Base-by-base conservation (phyloP, 1,140 invertebrate species). In the Bombus consobrinus region DNA sequence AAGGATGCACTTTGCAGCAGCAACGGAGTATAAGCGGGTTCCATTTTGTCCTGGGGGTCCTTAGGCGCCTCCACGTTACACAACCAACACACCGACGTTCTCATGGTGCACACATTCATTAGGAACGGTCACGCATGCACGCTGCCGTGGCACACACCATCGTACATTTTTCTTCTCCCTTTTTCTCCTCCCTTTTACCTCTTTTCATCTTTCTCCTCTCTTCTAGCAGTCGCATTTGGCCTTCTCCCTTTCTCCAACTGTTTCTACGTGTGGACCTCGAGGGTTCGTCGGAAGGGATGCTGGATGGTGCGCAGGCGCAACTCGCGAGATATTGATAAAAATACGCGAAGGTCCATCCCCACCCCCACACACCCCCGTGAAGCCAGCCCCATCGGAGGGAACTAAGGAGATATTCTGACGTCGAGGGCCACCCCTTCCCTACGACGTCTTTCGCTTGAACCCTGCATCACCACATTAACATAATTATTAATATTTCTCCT, bases 251-350 rank as follows among this genome's bases (percentile, higher is more conserved):
- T 87, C 69, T 69, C 84, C 68, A 74, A 69, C 86, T 88, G 89
- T 90, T 89, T 89, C 84, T 90, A 86, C 87, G 89, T 89, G 81
- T 88, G 89, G 84, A 88, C 87, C 86, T 88, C 88, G 92, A 93
- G 81, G 90, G 90, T 89, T 90, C 86, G 87, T 84, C 91, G 91
- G 93, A 93, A 94, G 93, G 93, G 94, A 95, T 94, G 93, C 91
- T 94, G 93, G 88, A 86, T 88, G 90, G 81, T 93, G 93, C 94
- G 94, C 93, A 91, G 86, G 92, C 94, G 94, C 92, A 93, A 86
- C 92, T 92, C 88, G 92, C 93, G 91, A 94, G 93, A 95, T 95
- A 95, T 95, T 95, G 94, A 95, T 95, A 95, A 95, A 95, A 95
- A 95, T 95, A 93, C 94, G 93, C 92, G 91, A 94, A 92, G 93